phyloP scores from a whole-genome alignment of 2,113 vertebrate species.

The Myotis lucifugus region DNA sequence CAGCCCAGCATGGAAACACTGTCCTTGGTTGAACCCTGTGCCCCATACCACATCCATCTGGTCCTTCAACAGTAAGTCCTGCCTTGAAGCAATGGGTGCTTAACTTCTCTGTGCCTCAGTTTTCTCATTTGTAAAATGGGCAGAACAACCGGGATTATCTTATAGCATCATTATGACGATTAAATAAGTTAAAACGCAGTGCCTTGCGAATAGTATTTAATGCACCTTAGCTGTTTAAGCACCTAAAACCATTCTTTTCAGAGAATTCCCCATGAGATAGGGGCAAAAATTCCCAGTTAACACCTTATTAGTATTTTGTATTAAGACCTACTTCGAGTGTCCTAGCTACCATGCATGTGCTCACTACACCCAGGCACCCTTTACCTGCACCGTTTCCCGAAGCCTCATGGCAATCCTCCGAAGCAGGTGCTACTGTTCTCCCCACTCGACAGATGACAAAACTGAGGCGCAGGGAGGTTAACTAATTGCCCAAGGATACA shows the following conservation, averaged over 20 bases:
- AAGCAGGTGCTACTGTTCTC: neutral
- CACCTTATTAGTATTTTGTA: neutral
- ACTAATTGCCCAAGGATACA: neutral
- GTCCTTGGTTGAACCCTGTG: fast-evolving
- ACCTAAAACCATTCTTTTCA: neutral
- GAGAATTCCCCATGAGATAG: neutral
- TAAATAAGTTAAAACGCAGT: neutral
- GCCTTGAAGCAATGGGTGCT: neutral
- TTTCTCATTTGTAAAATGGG: neutral
- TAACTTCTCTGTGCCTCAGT: neutral
- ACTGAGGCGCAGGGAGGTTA: neutral
- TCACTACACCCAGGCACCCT: neutral
- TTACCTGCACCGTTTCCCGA: neutral
- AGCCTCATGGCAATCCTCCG: neutral
- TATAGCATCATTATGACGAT: neutral
- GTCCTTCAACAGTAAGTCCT: neutral
- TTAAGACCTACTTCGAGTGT: neutral
- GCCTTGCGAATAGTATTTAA: neutral
- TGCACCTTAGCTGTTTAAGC: neutral
- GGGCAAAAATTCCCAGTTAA: neutral
- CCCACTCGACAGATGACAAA: neutral
- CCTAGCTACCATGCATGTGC: neutral
- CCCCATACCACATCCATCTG: neutral
- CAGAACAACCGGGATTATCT: neutral
- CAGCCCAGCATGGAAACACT: fast-evolving